A percentile compares a stretch with the other conserved stretches of the same genome.
These are phyloP conservation scores for Rhorus exstirpatorius DNA, from an alignment of 2,888 invertebrate genomes.

Conservation along the genomic window DNA sequence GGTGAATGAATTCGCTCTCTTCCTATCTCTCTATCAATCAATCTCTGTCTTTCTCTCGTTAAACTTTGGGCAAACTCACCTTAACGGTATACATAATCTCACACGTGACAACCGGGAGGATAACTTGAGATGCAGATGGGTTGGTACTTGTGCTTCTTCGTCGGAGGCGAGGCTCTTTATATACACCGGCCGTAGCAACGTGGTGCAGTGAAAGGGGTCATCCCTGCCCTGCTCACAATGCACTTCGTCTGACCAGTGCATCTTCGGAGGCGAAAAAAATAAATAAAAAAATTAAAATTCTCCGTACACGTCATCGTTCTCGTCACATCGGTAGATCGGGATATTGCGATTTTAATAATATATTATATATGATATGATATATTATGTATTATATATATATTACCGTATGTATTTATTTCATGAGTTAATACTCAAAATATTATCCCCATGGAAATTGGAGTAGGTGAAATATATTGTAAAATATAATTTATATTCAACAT, in stretches of 20 bases:
- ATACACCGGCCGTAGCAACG: conserved; percentile 83
- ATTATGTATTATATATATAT: neutral
- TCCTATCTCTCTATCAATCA: neutral
- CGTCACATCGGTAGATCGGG: conserved; percentile 44
- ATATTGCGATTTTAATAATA: conserved; percentile 37
- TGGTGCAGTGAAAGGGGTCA: conserved; percentile 86
- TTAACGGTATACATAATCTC: conserved; percentile 84
- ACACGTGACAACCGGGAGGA: conserved; percentile 73
- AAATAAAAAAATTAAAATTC: conserved; percentile 51
- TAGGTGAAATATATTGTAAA: too few species aligned
- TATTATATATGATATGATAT: neutral
- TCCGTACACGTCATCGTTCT: conserved; percentile 62
- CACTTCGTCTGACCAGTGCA: conserved; percentile 84
- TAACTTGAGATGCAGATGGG: conserved; percentile 83
- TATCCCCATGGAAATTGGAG: too few species aligned
- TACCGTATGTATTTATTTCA: too few species aligned
- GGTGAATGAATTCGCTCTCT: neutral
- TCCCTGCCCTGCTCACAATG: conserved; percentile 86
- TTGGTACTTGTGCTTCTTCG: conserved; percentile 85
- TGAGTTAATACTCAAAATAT: too few species aligned
- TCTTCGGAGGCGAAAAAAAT: conserved; percentile 69
- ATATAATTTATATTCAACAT: too few species aligned
- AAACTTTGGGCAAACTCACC: conserved; percentile 77
- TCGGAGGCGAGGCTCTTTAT: conserved; percentile 85
- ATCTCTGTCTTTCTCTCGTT: neutral